Conservation (phyloP, 2,113 vertebrate genomes). For the Clarias batrachus region DNA sequence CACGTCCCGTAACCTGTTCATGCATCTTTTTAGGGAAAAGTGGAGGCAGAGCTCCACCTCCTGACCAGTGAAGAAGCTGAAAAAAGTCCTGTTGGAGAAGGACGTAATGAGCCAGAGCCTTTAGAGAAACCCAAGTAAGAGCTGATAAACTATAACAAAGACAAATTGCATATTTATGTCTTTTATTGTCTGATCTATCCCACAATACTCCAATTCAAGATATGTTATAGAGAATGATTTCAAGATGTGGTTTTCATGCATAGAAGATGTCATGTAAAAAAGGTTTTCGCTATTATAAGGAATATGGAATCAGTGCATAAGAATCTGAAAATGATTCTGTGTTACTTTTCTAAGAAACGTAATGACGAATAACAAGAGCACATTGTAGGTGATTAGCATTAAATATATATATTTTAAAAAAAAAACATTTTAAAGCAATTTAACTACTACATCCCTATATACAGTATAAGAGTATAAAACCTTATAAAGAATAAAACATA, state of each 20-base stretch:
- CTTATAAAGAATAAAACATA: background rate
- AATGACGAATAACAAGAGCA: background rate
- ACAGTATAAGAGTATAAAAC: background rate
- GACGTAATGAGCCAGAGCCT: slow-evolving; percentile 92
- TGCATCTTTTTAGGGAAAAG: slow-evolving; percentile 82
- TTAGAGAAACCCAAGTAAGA: slow-evolving; percentile 98
- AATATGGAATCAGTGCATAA: background rate
- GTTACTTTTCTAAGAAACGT: background rate
- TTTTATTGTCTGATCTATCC: background rate
- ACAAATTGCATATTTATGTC: background rate
- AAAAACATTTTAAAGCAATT: background rate
- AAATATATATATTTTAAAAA: background rate
- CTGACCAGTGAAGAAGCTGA: slow-evolving; percentile 91
- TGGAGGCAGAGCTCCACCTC: slow-evolving; percentile 94
- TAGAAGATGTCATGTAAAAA: background rate
- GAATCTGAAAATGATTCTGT: background rate
- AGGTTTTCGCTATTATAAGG: background rate
- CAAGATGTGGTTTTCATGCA: background rate
- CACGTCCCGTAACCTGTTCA: background rate
- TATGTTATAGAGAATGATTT: background rate
- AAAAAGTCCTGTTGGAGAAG: slow-evolving; percentile 91
- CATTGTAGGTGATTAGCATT: background rate
- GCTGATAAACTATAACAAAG: slow-evolving; percentile 8
- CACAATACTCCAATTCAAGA: background rate
- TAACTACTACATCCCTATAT: background rate